Conservation (phyloP, 1,140 invertebrate species). For the Cydia amplana region DNA sequence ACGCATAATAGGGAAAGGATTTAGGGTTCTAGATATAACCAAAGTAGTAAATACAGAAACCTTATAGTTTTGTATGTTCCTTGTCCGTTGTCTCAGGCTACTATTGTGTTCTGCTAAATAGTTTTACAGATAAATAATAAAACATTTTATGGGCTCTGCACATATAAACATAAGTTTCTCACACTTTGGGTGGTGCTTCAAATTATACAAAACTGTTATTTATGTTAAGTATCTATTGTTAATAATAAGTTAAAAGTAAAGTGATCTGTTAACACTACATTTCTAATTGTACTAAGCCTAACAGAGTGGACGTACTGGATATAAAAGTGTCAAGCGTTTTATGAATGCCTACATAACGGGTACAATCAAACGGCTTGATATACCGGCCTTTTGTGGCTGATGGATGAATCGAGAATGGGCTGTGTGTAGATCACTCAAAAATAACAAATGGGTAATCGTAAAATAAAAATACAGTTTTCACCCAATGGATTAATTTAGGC, state of each 20-base stretch:
- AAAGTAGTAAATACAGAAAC: too few species aligned
- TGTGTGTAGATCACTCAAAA: background rate
- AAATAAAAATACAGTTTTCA: background rate
- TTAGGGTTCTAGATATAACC: too few species aligned
- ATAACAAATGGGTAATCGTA: background rate
- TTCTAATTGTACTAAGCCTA: background rate
- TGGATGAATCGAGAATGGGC: background rate
- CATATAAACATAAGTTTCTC: too few species aligned
- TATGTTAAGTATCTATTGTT: background rate
- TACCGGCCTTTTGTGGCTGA: slow-evolving; percentile 4
- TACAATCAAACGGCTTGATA: background rate
- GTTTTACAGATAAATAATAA: too few species aligned
- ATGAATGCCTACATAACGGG: slow-evolving; percentile 1
- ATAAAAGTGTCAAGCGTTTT: background rate
- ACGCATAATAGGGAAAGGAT: too few species aligned
- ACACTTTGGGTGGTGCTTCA: too few species aligned
- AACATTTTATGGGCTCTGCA: too few species aligned
- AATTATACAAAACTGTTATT: too few species aligned
- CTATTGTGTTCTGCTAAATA: too few species aligned
- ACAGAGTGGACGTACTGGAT: background rate
- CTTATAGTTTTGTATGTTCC: too few species aligned
- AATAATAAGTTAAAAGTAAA: background rate
- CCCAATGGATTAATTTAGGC: background rate
- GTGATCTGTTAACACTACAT: background rate
- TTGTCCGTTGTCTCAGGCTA: too few species aligned